Percentiles rank a stretch among this genome's conserved stretches.
These are phyloP conservation scores for Dendrolimus punctatus DNA, from an alignment of 1,140 invertebrate species.

Conservation along the genomic window DNA sequence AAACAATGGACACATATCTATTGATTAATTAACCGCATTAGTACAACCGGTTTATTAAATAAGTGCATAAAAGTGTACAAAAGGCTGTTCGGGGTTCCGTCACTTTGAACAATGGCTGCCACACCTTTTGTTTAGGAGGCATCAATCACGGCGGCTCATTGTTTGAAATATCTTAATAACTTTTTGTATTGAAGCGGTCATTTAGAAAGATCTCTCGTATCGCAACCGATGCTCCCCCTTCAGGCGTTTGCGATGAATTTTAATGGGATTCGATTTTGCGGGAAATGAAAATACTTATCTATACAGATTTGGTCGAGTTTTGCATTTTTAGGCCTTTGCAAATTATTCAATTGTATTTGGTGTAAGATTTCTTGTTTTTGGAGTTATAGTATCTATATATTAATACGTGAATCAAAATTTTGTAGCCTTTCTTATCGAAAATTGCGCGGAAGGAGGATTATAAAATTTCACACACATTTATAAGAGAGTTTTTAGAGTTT, in stretches of 20 bases:
- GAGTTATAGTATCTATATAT: too few relatives aligned
- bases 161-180: conserved; percentile 65
- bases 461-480: too few relatives aligned
- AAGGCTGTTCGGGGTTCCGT: conserved; percentile 25
- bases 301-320: too few relatives aligned
- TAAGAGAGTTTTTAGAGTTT: too few relatives aligned
- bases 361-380: too few relatives aligned
- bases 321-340: too few relatives aligned
- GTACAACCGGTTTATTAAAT: conserved; percentile 52
- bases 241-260: conserved; percentile 33
- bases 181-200: conserved; percentile 60
- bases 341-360: too few relatives aligned
- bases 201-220: conserved; percentile 60
- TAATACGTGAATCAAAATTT: too few relatives aligned
- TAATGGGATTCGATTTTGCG: conserved; percentile 33
- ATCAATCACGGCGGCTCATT: conserved; percentile 58
- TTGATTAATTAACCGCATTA: conserved; percentile 61
- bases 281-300: conserved; percentile 19
- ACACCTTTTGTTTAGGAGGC: conserved; percentile 51
- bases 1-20: conserved; percentile 24
- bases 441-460: too few relatives aligned
- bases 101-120: conserved; percentile 41
- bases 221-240: conserved; percentile 13
- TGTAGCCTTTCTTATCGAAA: too few relatives aligned
- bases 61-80: conserved; percentile 35